Base-by-base conservation (phyloP, 2,888 invertebrate genomes). In the Orgyia antiqua region DNA sequence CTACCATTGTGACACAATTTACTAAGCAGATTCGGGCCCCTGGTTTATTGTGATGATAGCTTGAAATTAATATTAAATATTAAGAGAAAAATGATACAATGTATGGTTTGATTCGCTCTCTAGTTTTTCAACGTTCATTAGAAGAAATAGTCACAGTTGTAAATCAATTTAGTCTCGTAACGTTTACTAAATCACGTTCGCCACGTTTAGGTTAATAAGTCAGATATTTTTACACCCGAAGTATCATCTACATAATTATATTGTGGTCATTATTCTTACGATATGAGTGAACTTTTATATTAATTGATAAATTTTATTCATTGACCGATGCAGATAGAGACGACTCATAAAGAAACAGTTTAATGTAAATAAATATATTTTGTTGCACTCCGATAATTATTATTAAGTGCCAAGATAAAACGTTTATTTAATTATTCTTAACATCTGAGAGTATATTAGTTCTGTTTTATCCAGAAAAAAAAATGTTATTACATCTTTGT, bases 221-320 rank as follows among this genome's bases (percentile, higher is more conserved):
- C 43, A 27, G 27, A 10, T 8, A 27, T 43, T 34, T 35, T 43
- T n/a, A 41, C 40, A 36, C 34, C 6, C 23, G 17, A 6, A 8
- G 3, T 34, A 27, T 33, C 25, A 31, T 25, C 19, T 23, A 8
- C 2, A 5, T 20, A 6, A 12, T 25, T 33, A 38, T 29, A 27
- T 34, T 10, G 13, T 37, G 49, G 34, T 35, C 42, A 45, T 52
- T 43, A 45, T 43, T 45, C 50, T 34, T 25, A 13, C 28, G 31
- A 38, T 32, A 25, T 30, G 27, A 42, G 37, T 41, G 33, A 38
- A 41, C 27, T 43, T 27, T 31, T 29, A 29, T 27, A 17, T n/a
- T 39, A 24, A 45, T 45, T 50, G 41, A 51, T 43, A 49, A 37
- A 10, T 23, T 23, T 23, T 23, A 23, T 23, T 7, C 23, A 23